These are phyloP conservation scores for Pasiphila rectangulata DNA, from an alignment of 2,888 invertebrate genomes.

Conservation along the genomic window DNA sequence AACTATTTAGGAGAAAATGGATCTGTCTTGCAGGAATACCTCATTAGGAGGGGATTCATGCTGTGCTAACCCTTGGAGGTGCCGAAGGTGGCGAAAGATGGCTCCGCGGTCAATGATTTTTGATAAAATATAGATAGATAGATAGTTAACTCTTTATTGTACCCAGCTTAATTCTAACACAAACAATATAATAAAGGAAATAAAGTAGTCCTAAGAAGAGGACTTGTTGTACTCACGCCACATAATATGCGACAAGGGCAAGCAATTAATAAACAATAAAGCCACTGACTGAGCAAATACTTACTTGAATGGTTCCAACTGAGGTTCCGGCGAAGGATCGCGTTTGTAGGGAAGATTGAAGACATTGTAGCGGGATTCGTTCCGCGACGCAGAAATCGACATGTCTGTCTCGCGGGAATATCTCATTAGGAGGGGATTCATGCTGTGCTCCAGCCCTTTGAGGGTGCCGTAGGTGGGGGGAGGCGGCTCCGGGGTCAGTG, in stretches of 20 bases:
- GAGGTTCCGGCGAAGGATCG: conserved; percentile 69
- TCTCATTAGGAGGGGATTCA: conserved; percentile 94
- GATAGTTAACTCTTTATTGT: no score
- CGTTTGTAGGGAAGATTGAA: conserved; percentile 82
- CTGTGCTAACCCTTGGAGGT: conserved; percentile 93
- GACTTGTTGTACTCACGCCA: no score
- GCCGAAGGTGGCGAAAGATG: conserved; percentile 86
- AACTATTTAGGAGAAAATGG: no score
- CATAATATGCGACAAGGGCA: no score
- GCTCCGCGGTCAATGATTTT: conserved; percentile 81
- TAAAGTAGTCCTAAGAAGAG: no score
- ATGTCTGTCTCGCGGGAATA: conserved; percentile 95
- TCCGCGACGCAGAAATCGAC: conserved; percentile 89
- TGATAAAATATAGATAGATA: no score
- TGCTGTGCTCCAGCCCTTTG: conserved; percentile 93
- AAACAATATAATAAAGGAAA: no score
- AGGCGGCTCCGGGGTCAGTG: conserved; percentile 82
- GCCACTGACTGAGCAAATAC: no score
- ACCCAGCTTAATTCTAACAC: no score
- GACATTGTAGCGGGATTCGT: conserved; percentile 89
- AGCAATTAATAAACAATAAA: no score
- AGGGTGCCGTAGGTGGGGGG: conserved; percentile 89
- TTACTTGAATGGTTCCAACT: conserved; percentile 86
- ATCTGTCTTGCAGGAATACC: conserved; percentile 96
- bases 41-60: conserved; percentile 94